Conservation (phyloP, 2,113 vertebrate species). For the Brachypodius melanocephalos region DNA sequence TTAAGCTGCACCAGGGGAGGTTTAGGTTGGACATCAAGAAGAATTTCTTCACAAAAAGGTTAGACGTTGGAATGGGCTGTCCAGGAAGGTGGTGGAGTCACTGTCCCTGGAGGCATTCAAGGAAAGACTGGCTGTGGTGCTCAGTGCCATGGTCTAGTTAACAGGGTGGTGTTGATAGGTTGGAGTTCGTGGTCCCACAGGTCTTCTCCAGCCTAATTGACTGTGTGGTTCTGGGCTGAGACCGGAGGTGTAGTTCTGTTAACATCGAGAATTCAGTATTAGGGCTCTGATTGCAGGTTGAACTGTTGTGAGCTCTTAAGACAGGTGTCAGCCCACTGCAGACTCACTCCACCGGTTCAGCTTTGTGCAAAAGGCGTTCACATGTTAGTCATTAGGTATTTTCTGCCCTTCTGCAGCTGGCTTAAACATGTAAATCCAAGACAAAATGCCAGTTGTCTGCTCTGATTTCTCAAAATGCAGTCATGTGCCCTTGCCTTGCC, state of each 20-base stretch:
- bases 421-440: not conserved
- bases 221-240: not conserved
- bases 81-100: not conserved
- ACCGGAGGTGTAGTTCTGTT: not conserved
- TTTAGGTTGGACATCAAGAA: not conserved
- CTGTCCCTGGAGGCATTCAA: too few species aligned
- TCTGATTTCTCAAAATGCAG: not conserved
- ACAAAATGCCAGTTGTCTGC: not conserved
- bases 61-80: not conserved
- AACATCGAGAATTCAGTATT: not conserved
- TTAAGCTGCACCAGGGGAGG: not conserved
- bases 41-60: not conserved
- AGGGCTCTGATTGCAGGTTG: not conserved
- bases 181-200: not conserved
- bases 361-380: not conserved
- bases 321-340: not conserved
- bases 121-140: not conserved
- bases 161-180: not conserved
- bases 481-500: not conserved
- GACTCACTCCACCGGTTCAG: not conserved
- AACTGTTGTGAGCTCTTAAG: accelerated
- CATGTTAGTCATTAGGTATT: not conserved
- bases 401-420: not conserved
- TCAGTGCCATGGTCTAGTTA: not conserved
- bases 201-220: not conserved